A percentile compares a stretch with the other conserved stretches of the same genome.
phyloP scores from a whole-genome alignment of 2,888 invertebrate species.

The Hyposoter dolosus region DNA sequence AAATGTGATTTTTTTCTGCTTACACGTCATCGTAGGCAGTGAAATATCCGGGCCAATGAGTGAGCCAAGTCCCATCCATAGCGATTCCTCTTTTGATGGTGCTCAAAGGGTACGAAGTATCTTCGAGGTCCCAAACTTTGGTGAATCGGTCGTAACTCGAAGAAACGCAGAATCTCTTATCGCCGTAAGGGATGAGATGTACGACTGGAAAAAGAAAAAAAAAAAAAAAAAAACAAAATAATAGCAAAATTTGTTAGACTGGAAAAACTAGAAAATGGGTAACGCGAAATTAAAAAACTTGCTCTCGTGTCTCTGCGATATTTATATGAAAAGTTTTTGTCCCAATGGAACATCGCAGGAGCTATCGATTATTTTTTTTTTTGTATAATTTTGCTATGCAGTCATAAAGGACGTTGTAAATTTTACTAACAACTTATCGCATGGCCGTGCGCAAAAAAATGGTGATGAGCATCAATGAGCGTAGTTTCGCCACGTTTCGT shows the following conservation, averaged over 20 bases:
- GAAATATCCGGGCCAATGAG: constrained; percentile 85
- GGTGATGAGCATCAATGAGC: constrained; percentile 87
- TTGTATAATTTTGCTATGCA: not conserved
- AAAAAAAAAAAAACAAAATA: constrained; percentile 10
- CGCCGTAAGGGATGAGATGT: constrained; percentile 85
- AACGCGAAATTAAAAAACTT: not conserved
- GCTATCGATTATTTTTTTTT: not conserved
- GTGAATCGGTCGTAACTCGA: constrained; percentile 89
- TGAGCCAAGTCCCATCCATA: constrained; percentile 86
- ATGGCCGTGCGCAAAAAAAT: constrained; percentile 87
- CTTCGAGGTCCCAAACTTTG: constrained; percentile 90
- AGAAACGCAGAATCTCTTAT: constrained; percentile 88
- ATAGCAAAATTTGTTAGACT: not conserved
- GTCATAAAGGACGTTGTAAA: not conserved
- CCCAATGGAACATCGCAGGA: not conserved
- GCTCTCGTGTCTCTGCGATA: not conserved
- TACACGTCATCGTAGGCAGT: constrained; percentile 84
- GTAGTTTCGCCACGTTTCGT: constrained; percentile 83
- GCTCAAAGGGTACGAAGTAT: constrained; percentile 82
- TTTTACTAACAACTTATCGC: constrained; percentile 86
- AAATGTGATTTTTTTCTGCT: constrained; percentile 5
- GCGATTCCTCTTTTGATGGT: constrained; percentile 83
- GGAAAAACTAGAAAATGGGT: too few species aligned
- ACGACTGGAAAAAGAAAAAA: too few species aligned
- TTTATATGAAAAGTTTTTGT: not conserved